Evolutionary conservation across 2,888 invertebrate genomes (phyloP).

Genomic region (Polyommatus icarus): DNA sequence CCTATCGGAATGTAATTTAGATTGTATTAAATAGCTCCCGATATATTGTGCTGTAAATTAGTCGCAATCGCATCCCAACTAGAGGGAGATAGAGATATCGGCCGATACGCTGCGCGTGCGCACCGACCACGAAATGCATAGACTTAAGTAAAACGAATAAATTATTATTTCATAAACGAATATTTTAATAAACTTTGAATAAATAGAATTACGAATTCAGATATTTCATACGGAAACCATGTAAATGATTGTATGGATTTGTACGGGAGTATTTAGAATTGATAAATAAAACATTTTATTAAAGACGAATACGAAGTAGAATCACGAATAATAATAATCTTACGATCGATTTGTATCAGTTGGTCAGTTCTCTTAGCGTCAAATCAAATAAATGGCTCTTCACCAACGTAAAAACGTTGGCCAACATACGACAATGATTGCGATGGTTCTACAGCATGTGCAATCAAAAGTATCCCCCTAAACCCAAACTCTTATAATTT

Average conservation of each 20-base stretch:
- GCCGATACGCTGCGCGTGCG: conserved; percentile 50
- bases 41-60: conserved; percentile 38
- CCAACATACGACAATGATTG: too few species aligned
- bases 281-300: conserved; percentile 20
- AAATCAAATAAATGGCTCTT: too few species aligned
- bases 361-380: too few species aligned
- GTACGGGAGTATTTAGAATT: conserved; percentile 10
- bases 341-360: too few species aligned
- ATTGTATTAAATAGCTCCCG: conserved; percentile 27
- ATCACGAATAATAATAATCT: too few species aligned
- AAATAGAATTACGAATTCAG: not conserved
- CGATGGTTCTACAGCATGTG: too few species aligned
- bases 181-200: conserved; percentile 22
- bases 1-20: conserved; percentile 28
- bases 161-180: conserved; percentile 21
- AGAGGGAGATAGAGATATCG: conserved; percentile 58
- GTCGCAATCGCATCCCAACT: conserved; percentile 48
- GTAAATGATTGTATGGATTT: conserved; percentile 15
- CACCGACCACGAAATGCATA: conserved; percentile 40
- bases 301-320: not conserved
- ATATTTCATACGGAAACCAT: conserved; percentile 25
- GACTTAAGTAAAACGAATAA: conserved; percentile 34
- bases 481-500: too few species aligned
- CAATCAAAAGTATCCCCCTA: too few species aligned
- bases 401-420: too few species aligned